These are phyloP conservation scores for Oncorhynchus gorbuscha DNA, from an alignment of 2,113 vertebrate species.

Conservation along the genomic window DNA sequence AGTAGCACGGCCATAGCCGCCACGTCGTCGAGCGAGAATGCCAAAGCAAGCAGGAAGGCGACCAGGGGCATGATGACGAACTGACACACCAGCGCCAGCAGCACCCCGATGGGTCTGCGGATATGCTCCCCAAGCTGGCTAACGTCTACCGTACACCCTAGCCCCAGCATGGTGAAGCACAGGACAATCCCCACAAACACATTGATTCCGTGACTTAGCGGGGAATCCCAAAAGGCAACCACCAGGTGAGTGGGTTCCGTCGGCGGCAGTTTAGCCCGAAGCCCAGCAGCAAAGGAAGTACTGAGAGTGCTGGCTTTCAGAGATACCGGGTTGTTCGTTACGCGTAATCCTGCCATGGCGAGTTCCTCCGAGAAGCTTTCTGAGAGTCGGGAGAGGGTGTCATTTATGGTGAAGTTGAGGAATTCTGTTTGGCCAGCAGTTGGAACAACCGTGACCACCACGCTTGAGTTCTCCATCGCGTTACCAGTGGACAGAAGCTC, in stretches of 20 bases:
- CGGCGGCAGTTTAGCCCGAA: conserved; percentile 47
- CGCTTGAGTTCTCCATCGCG: conserved; percentile 68
- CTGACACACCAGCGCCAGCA: conserved; percentile 90
- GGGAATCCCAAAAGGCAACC: conserved; percentile 82
- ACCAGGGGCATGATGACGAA: conserved; percentile 93
- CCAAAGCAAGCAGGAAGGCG: conserved; percentile 87
- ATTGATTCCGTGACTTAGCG: conserved; percentile 86
- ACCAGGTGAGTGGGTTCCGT: conserved; percentile 48
- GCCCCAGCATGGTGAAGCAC: conserved; percentile 92
- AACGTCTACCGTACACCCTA: conserved; percentile 93
- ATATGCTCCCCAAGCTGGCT: conserved; percentile 85
- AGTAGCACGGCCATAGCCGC: conserved; percentile 92
- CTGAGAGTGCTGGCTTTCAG: conserved; percentile 21
- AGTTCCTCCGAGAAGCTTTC: conserved; percentile 5
- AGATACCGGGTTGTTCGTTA: conserved; percentile 32
- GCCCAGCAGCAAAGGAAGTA: conserved; percentile 18
- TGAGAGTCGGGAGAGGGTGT: conserved; percentile 24
- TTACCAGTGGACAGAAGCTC: conserved; percentile 44
- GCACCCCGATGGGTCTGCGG: conserved; percentile 83
- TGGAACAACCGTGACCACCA: conserved; percentile 14
- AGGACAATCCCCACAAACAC: conserved; percentile 90
- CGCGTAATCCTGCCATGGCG: conserved; percentile 29
- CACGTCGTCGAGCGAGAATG: conserved; percentile 89
- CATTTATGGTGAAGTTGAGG: conserved; percentile 29
- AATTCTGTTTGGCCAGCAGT: conserved; percentile 3